Percentiles rank a stretch among this genome's conserved stretches.
Conservation (phyloP, 2,888 invertebrate species). For the Andrena marginata region DNA sequence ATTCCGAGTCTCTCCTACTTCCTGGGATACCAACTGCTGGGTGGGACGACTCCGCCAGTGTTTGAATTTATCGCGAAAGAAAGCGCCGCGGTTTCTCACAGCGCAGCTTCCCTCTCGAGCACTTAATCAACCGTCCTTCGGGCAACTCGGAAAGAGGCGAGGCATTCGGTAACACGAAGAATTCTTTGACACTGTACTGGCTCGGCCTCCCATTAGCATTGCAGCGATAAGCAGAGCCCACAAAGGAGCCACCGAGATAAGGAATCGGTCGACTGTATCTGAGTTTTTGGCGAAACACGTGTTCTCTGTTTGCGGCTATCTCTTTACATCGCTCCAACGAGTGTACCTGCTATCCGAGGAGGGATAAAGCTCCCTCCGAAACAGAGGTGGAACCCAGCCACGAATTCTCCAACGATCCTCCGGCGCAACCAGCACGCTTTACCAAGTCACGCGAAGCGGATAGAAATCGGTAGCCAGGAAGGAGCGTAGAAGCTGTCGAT, state of each 20-base stretch:
- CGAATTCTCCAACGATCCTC: too few species aligned
- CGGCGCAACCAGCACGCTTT: too few species aligned
- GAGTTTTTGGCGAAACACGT: constrained; percentile 37
- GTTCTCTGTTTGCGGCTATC: constrained; percentile 17
- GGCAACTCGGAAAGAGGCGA: not conserved
- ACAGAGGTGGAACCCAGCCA: not conserved
- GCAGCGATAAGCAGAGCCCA: constrained; percentile 14
- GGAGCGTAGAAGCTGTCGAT: too few species aligned
- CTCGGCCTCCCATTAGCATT: constrained; percentile 15
- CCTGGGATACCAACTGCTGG: too few species aligned
- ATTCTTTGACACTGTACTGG: not conserved
- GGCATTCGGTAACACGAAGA: not conserved
- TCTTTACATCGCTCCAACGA: constrained; percentile 36
- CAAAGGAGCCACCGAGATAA: constrained; percentile 24
- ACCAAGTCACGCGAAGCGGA: too few species aligned
- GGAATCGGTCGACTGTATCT: not conserved
- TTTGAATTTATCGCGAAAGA: too few species aligned
- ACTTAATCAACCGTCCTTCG: not conserved
- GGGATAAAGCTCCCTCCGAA: constrained; percentile 26
- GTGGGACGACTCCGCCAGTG: too few species aligned
- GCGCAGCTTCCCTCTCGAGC: too few species aligned
- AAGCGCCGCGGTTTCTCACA: too few species aligned
- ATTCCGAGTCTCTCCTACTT: not conserved
- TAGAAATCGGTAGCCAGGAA: too few species aligned
- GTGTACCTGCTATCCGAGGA: constrained; percentile 26